Evolutionary conservation across 2,888 invertebrate species (phyloP), one percentile per base, ranked within the genome.

Genomic region (Neoascia interrupta): DNA sequence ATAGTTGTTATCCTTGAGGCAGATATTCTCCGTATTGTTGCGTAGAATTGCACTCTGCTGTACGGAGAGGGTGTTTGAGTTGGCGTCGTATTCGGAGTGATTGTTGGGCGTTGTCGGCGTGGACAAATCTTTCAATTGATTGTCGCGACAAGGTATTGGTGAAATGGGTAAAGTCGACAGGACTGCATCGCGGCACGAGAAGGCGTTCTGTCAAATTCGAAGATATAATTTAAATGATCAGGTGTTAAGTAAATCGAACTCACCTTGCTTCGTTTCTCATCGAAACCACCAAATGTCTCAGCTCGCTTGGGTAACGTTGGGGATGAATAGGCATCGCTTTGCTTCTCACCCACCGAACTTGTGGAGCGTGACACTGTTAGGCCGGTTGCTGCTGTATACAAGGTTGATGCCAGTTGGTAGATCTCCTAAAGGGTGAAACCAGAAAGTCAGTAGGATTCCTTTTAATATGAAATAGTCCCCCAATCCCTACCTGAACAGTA

Each of bases 251-350:
- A n/a, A 43, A 31, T 34, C 1, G 6, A 1, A 5, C 60, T 51
- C 61, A 83, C 84, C 89, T 88, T 89, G 53, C 83, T 86, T 10
- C 89, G 85, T 76, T 87, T 88, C 84, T 91, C 91, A 89, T 98
- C 98, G 86, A 98, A 98, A 5, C 98, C 98, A 1, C 97, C 97
- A 89, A 98, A 98, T 2, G 98, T 98, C 90, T 98, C 98, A 0
- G 98, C 98, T 23, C 98, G 91, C 83, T 97, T 94, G 13, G 98
- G 97, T 76, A 98, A 89, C 31, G 95, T 94, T 11, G 96, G 95
- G 21, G 96, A 95, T 79, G 95, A 93, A 87, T 95, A 97, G 0
- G 94, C 92, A 19, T 93, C 93, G 84, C 96, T 96, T 84, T 97
- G 96, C 56, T 96, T 93, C 89, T 98, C 97, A 3, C 97, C 97